phyloP scores from a whole-genome alignment of 2,888 invertebrate species.

The Ferdinandea cuprea region DNA sequence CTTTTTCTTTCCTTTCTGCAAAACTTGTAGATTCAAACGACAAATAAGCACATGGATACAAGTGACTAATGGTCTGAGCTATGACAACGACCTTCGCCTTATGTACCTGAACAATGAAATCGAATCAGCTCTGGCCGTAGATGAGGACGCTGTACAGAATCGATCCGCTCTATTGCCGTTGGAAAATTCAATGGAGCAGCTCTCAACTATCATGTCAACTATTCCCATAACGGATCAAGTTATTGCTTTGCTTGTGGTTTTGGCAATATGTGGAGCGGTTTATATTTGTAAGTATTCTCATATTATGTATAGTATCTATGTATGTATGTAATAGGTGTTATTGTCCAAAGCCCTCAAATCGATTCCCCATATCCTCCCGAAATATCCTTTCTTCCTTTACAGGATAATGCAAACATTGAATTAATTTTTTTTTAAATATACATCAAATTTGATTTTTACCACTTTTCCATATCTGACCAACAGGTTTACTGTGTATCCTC shows the following conservation, averaged over 20 bases:
- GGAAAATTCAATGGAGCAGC: constrained; percentile 42
- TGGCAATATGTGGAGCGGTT: constrained; percentile 84
- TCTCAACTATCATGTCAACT: constrained; percentile 66
- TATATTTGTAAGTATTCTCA: constrained; percentile 84
- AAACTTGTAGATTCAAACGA: constrained; percentile 59
- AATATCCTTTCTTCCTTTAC: not conserved
- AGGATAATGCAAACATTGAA: not conserved
- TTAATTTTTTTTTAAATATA: constrained; percentile 32
- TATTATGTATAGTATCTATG: not conserved
- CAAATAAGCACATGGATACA: constrained; percentile 64
- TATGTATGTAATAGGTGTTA: not conserved
- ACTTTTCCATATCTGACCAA: constrained; percentile 14
- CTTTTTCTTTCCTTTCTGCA: constrained; percentile 1
- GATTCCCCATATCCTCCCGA: constrained; percentile 15
- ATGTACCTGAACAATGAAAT: constrained; percentile 65
- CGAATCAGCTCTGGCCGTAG: constrained; percentile 39
- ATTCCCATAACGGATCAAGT: constrained; percentile 82
- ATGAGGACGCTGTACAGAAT: constrained; percentile 29
- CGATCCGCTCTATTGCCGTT: constrained; percentile 9
- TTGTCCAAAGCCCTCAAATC: constrained; percentile 15
- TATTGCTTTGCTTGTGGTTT: constrained; percentile 80
- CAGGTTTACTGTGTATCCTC: constrained; percentile 88
- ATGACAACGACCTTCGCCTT: constrained; percentile 55
- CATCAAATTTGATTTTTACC: constrained; percentile 53
- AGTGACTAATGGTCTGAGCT: constrained; percentile 50